Evolutionary conservation across 2,888 invertebrate species (phyloP).

Genomic region (Stegophylla sp.): DNA sequence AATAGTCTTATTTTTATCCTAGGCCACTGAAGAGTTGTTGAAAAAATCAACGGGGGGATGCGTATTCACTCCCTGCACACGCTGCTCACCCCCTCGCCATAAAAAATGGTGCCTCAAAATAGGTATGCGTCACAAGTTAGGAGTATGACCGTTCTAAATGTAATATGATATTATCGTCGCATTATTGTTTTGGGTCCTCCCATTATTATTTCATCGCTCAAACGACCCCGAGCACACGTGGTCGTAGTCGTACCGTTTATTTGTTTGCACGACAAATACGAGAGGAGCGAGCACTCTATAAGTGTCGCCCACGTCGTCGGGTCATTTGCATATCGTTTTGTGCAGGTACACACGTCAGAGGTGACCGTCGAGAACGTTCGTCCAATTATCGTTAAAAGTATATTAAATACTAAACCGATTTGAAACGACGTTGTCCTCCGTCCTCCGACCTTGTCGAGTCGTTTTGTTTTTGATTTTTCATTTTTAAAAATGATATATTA

Average conservation of each 20-base stretch:
- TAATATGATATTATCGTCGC: not conserved
- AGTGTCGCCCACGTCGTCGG: constrained; percentile 39
- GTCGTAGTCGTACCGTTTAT: not conserved
- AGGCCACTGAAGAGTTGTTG: too few relatives aligned
- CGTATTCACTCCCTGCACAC: too few relatives aligned
- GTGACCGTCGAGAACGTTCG: not conserved
- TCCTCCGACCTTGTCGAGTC: constrained; percentile 18
- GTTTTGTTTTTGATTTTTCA: constrained; percentile 6
- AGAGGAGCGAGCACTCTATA: not conserved
- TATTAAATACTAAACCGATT: not conserved
- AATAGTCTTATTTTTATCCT: too few relatives aligned
- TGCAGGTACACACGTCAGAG: not conserved
- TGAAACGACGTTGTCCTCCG: not conserved
- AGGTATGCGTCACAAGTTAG: too few relatives aligned
- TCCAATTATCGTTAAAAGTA: not conserved
- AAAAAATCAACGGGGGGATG: too few relatives aligned
- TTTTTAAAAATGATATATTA: constrained; percentile 5
- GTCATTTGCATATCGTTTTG: constrained; percentile 24
- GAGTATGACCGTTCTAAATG: too few relatives aligned
- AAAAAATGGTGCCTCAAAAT: too few relatives aligned
- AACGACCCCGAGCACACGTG: not conserved
- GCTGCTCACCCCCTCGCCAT: too few relatives aligned
- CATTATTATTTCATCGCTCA: not conserved
- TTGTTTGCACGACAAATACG: not conserved
- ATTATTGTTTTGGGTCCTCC: not conserved